Conservation (phyloP, 2,113 vertebrate genomes). For the Cervus canadensis region DNA sequence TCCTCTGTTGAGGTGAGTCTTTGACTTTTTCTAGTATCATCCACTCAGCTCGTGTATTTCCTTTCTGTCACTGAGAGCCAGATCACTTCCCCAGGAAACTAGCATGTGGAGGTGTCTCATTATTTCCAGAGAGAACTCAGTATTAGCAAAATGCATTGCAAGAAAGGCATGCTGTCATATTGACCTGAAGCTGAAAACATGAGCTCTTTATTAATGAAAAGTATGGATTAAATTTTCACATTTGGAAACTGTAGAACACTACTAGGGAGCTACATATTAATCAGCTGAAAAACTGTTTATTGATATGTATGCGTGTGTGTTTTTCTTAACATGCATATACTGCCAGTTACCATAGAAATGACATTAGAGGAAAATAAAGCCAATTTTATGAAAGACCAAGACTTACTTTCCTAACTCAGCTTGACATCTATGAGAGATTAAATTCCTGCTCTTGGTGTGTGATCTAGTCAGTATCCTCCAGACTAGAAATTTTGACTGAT, state of each 20-base stretch:
- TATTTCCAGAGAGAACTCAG: not conserved
- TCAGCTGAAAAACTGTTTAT: not conserved
- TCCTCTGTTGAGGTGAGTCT: not conserved
- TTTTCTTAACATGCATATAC: not conserved
- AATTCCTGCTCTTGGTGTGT: not conserved
- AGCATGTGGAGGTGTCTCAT: not conserved
- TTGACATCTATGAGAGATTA: not conserved
- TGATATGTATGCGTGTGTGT: not conserved
- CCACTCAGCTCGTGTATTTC: not conserved
- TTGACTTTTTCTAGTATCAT: not conserved
- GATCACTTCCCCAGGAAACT: not conserved
- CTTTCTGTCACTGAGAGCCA: not conserved
- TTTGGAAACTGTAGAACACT: not conserved
- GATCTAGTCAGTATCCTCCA: not conserved
- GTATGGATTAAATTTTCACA: not conserved
- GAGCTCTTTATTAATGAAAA: not conserved
- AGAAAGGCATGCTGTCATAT: not conserved
- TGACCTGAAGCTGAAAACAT: not conserved
- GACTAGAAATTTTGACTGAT: not conserved
- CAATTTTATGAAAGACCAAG: not conserved
- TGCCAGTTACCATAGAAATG: not conserved
- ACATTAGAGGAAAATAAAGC: not conserved
- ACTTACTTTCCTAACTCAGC: not conserved
- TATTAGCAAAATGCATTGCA: not conserved
- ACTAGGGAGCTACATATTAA: not conserved